Conservation (phyloP, 2,888 invertebrate genomes). For the Lochmaea crataegi region DNA sequence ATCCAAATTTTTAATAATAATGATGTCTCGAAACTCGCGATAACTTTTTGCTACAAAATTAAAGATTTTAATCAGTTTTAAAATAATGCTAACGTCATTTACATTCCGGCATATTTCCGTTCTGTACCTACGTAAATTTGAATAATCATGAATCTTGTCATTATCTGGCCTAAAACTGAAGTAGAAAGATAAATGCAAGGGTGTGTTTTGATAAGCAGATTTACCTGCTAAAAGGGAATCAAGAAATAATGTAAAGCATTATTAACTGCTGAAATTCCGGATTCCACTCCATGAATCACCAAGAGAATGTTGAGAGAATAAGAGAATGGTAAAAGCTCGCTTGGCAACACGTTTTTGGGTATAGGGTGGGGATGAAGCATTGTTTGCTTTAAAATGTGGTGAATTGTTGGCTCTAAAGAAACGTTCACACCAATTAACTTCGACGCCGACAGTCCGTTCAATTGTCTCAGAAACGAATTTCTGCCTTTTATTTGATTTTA, state of each 20-base stretch:
- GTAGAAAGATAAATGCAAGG: conserved; percentile 12
- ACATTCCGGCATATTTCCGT: neutral
- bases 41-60: neutral
- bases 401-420: neutral
- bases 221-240: conserved; percentile 23
- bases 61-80: neutral
- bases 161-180: conserved; percentile 4
- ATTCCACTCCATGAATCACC: conserved; percentile 18
- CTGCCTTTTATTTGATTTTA: too few relatives aligned
- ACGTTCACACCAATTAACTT: neutral
- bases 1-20: too few relatives aligned
- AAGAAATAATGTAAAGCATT: conserved; percentile 23
- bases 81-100: neutral
- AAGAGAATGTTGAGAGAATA: conserved; percentile 6
- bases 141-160: neutral
- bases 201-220: conserved; percentile 22
- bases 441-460: neutral
- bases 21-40: too few relatives aligned
- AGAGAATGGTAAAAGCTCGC: neutral
- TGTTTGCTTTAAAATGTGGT: conserved; percentile 1
- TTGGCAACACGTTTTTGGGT: neutral
- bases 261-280: conserved; percentile 21
- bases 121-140: neutral
- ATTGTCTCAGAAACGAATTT: neutral
- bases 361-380: neutral